These are phyloP conservation scores for Piscicola geometra DNA, from an alignment of 2,888 invertebrate genomes.

Conservation along the genomic window DNA sequence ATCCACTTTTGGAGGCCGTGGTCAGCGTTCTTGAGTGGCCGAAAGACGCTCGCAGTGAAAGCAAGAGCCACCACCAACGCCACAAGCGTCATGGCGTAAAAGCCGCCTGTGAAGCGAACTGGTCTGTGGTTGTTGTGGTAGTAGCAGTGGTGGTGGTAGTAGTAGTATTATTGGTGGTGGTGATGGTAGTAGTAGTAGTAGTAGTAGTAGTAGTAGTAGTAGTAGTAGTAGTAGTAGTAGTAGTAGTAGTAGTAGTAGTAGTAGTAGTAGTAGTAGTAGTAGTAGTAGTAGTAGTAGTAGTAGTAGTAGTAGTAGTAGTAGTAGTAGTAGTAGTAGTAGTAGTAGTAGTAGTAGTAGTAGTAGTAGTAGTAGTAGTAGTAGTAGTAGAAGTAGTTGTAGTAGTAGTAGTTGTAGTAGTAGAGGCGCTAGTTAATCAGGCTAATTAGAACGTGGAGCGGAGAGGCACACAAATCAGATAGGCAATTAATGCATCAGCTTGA, in stretches of 20 bases:
- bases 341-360: conserved; percentile 38
- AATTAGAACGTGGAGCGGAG: too few species aligned
- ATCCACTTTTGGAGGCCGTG: not conserved
- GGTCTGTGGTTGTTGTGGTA: not conserved
- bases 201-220: not conserved
- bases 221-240: not conserved
- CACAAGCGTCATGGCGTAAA: conserved; percentile 1
- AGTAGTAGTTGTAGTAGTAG: conserved; percentile 37
- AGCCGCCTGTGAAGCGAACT: conserved; percentile 2
- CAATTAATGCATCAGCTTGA: too few species aligned
- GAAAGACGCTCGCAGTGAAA: not conserved
- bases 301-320: conserved; percentile 30
- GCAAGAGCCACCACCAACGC: conserved; percentile 2
- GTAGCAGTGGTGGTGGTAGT: too few species aligned
- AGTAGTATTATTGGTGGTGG: not conserved
- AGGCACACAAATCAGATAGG: too few species aligned
- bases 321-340: conserved; percentile 40
- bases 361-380: conserved; percentile 37
- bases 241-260: not conserved
- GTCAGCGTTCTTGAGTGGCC: not conserved
- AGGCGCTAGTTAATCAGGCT: conserved; percentile 26
- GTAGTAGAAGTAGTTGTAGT: conserved; percentile 37
- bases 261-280: conserved; percentile 13
- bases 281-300: conserved; percentile 9
- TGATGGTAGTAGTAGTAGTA: conserved; percentile 1